These are phyloP conservation scores for Cyprinodon tularosa DNA, from an alignment of 2,113 vertebrate genomes.

Conservation along the genomic window DNA sequence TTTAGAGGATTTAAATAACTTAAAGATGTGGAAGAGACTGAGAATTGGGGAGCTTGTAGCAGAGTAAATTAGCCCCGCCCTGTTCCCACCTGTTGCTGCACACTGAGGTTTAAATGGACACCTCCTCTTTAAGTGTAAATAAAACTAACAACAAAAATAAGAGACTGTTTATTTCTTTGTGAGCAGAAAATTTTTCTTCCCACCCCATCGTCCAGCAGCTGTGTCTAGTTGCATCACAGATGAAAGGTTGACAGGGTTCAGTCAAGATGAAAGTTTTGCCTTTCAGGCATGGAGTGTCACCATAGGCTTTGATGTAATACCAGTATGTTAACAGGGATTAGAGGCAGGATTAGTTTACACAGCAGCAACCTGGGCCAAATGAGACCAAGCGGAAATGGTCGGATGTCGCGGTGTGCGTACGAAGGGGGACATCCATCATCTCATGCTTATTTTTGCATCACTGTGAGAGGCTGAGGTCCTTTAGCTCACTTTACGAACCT, in stretches of 20 bases:
- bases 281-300: conserved; percentile 37
- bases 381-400: conserved; percentile 24
- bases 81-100: too few relatives aligned
- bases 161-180: not conserved
- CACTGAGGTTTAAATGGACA: too few relatives aligned
- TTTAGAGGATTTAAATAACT: too few relatives aligned
- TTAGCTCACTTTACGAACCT: not conserved
- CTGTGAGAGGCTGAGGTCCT: not conserved
- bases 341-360: conserved; percentile 36
- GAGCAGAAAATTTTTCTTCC: not conserved
- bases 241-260: conserved; percentile 8
- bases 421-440: not conserved
- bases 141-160: not conserved
- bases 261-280: not conserved
- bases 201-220: not conserved
- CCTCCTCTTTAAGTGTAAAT: not conserved
- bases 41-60: too few relatives aligned
- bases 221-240: conserved; percentile 27
- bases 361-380: conserved; percentile 27
- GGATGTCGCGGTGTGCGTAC: not conserved
- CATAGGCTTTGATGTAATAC: conserved; percentile 61
- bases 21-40: too few relatives aligned
- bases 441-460: not conserved
- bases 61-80: too few relatives aligned
- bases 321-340: conserved; percentile 61